These are phyloP conservation scores for Scaptodrosophila lebanonensis DNA, from an alignment of 1,140 invertebrate genomes.

Conservation along the genomic window DNA sequence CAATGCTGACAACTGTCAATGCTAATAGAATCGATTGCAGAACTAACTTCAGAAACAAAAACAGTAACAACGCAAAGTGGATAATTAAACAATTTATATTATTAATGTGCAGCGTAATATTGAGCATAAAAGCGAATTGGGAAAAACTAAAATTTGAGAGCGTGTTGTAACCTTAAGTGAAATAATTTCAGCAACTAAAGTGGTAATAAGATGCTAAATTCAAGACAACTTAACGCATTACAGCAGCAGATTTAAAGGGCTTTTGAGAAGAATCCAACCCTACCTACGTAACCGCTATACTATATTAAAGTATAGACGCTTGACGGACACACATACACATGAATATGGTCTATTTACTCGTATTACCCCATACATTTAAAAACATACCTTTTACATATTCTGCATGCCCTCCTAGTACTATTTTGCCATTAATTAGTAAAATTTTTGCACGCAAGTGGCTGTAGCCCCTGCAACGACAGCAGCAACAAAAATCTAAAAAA, in stretches of 20 bases:
- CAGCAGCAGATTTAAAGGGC: conserved; percentile 30
- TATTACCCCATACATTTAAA: too few relatives aligned
- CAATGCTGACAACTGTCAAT: conserved; percentile 87
- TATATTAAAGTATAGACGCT: too few relatives aligned
- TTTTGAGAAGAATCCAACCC: too few relatives aligned
- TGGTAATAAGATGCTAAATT: conserved; percentile 54
- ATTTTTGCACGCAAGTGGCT: conserved; percentile 54
- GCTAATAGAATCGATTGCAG: conserved; percentile 79
- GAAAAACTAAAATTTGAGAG: conserved; percentile 36
- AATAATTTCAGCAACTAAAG: conserved; percentile 65
- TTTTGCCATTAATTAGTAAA: conserved; percentile 68
- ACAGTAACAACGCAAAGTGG: conserved; percentile 46
- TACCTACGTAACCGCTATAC: too few relatives aligned
- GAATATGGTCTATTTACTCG: conserved; percentile 43
- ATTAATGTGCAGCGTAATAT: conserved; percentile 50
- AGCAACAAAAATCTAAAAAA: conserved; percentile 20
- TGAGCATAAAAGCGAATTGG: conserved; percentile 50
- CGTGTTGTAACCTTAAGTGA: conserved; percentile 64
- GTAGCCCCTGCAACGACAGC: conserved; percentile 28
- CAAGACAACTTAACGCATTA: conserved; percentile 24
- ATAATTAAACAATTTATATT: conserved; percentile 68
- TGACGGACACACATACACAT: too few relatives aligned
- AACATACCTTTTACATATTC: conserved; percentile 36
- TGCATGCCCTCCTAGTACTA: conserved; percentile 52
- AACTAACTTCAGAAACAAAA: conserved; percentile 15